Conservation (phyloP, 2,113 vertebrate species). For the Penelope pileata region DNA sequence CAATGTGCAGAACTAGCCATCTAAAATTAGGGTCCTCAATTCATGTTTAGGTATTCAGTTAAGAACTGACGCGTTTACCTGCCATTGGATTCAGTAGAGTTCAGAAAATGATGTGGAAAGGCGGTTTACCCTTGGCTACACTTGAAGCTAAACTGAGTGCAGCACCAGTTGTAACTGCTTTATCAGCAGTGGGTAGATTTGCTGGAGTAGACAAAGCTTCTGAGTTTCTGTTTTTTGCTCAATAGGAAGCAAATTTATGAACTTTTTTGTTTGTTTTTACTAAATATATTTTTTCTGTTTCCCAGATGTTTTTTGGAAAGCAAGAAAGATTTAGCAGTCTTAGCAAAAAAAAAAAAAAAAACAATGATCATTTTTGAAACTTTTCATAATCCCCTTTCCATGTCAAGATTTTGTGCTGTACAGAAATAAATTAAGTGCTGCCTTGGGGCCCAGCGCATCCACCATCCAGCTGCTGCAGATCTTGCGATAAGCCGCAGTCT, state of each 20-base stretch:
- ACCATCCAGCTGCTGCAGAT: neutral
- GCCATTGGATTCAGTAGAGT: neutral
- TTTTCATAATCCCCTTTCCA: neutral
- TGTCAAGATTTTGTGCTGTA: neutral
- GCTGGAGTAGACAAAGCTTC: constrained; percentile 67
- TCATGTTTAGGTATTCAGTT: neutral
- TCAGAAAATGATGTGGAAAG: neutral
- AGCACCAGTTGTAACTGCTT: constrained; percentile 46
- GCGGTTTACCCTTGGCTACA: constrained; percentile 44
- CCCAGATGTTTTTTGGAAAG: constrained; percentile 58
- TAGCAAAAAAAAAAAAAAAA: constrained; percentile 38
- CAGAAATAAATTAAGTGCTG: constrained; percentile 21
- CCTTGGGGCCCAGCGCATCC: neutral
- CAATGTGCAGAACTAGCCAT: neutral
- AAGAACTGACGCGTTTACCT: constrained; percentile 22
- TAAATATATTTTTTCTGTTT: constrained; percentile 49
- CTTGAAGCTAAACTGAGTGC: constrained; percentile 53
- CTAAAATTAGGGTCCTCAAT: neutral
- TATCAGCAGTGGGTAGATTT: constrained; percentile 63
- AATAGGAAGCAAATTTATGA: constrained; percentile 58
- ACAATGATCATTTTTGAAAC: constrained; percentile 17
- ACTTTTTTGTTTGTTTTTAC: constrained; percentile 34
- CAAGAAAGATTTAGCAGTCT: constrained; percentile 44
- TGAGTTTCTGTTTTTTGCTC: constrained; percentile 22
- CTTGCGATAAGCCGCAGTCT: neutral